Evolutionary conservation across 1,140 invertebrate genomes (phyloP).

Genomic region (Eciton burchellii): DNA sequence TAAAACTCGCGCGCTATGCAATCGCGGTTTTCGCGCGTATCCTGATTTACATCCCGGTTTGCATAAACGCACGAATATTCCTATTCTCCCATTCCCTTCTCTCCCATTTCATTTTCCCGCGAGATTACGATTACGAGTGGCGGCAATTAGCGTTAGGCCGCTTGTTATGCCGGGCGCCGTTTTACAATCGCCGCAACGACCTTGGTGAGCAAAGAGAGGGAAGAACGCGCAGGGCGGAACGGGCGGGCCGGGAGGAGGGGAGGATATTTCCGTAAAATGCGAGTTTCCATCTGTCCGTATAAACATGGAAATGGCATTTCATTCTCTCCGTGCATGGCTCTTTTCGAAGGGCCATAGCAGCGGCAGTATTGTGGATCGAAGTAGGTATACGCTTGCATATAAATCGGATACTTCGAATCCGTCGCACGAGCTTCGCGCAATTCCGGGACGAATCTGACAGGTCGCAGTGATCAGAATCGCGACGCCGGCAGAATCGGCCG

Average conservation of each 20-base stretch:
- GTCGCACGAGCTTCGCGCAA: not conserved
- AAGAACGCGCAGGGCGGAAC: not conserved
- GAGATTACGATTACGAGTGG: not conserved
- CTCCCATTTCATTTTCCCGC: not conserved
- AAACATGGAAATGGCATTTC: slow-evolving; percentile 35
- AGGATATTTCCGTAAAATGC: slow-evolving; percentile 22
- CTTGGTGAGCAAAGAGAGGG: not conserved
- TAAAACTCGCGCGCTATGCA: too few species aligned
- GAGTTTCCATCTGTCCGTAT: slow-evolving; percentile 18
- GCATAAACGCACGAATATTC: not conserved
- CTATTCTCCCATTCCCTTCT: too few species aligned
- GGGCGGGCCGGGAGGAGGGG: too few species aligned
- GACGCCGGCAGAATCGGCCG: too few species aligned
- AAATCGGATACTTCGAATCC: slow-evolving; percentile 32
- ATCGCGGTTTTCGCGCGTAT: too few species aligned
- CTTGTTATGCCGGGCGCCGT: not conserved
- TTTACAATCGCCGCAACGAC: not conserved
- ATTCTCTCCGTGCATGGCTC: not conserved
- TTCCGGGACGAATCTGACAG: not conserved
- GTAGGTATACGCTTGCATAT: slow-evolving; percentile 22
- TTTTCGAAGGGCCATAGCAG: not conserved
- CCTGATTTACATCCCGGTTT: not conserved
- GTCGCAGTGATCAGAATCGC: not conserved
- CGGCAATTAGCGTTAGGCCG: not conserved
- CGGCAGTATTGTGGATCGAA: slow-evolving; percentile 12